Conservation (phyloP, 2,888 invertebrate genomes). For the Teinopalpus imperialis region DNA sequence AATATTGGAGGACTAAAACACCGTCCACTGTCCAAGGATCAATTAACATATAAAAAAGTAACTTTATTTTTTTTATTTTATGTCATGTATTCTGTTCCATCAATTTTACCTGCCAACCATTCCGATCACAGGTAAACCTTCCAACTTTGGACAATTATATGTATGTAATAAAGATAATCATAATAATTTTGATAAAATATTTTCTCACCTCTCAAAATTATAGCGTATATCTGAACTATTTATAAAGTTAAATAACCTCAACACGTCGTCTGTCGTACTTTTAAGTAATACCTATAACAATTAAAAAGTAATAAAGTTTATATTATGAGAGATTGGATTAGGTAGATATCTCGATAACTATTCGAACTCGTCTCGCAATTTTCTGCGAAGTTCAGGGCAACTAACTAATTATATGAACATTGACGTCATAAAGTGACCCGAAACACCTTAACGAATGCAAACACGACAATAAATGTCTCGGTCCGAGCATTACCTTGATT, state of each 20-base stretch:
- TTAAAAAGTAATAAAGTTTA: conserved; percentile 17
- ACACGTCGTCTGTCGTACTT: conserved; percentile 12
- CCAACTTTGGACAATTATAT: no score
- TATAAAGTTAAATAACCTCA: conserved; percentile 15
- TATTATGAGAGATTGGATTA: conserved; percentile 11
- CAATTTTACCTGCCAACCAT: no score
- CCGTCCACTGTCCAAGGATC: no score
- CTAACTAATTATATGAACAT: conserved; percentile 47
- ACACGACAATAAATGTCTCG: conserved; percentile 53
- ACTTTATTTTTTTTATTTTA: no score
- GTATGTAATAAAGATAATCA: no score
- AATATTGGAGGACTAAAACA: no score
- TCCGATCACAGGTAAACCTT: no score
- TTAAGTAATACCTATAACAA: conserved; percentile 14
- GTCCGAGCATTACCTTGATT: conserved; percentile 56
- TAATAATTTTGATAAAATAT: no score
- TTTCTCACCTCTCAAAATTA: no score
- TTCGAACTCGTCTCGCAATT: conserved; percentile 13
- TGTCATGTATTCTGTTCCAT: no score
- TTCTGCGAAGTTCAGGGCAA: conserved; percentile 37
- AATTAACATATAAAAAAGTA: no score
- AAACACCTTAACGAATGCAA: conserved; percentile 51
- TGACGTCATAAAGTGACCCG: conserved; percentile 49
- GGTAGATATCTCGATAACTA: conserved; percentile 31
- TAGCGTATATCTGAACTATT: conserved; percentile 1